Evolutionary conservation across 2,888 invertebrate species (phyloP).

Genomic region (Liposcelis brunnea): DNA sequence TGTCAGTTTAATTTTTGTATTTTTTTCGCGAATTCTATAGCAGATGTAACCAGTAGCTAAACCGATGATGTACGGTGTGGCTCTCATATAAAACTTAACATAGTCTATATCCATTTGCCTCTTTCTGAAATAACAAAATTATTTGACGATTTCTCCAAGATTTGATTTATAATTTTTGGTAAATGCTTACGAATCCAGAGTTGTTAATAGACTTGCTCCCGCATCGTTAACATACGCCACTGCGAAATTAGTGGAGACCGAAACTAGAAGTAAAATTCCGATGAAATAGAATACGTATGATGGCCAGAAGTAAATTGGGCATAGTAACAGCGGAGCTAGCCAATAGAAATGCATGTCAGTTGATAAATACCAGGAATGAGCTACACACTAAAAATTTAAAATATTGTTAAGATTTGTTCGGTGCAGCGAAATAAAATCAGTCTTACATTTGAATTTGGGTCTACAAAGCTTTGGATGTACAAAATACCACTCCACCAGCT

Average conservation of each 20-base stretch:
- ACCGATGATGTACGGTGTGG: conserved; percentile 16
- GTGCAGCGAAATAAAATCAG: too few relatives aligned
- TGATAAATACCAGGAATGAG: conserved; percentile 51
- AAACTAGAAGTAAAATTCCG: neutral
- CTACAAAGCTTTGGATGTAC: neutral
- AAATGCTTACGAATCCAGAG: too few relatives aligned
- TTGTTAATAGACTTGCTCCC: too few relatives aligned
- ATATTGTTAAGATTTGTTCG: too few relatives aligned
- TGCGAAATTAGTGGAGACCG: too few relatives aligned
- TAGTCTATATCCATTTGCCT: conserved; percentile 14
- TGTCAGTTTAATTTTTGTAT: conserved; percentile 12
- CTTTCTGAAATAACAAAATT: neutral
- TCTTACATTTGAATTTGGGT: neutral
- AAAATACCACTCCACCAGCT: neutral
- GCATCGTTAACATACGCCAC: neutral
- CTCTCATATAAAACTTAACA: conserved; percentile 14
- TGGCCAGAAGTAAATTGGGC: conserved; percentile 47
- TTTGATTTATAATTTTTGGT: too few relatives aligned
- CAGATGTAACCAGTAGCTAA: conserved; percentile 13
- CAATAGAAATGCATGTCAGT: conserved; percentile 49
- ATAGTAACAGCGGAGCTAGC: conserved; percentile 46
- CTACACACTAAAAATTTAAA: conserved; percentile 52
- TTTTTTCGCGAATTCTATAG: conserved; percentile 11
- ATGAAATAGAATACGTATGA: conserved; percentile 17
- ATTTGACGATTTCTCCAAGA: too few relatives aligned